Evolutionary conservation across 2,888 invertebrate genomes (phyloP).

Genomic region (Frankliniella intonsa): DNA sequence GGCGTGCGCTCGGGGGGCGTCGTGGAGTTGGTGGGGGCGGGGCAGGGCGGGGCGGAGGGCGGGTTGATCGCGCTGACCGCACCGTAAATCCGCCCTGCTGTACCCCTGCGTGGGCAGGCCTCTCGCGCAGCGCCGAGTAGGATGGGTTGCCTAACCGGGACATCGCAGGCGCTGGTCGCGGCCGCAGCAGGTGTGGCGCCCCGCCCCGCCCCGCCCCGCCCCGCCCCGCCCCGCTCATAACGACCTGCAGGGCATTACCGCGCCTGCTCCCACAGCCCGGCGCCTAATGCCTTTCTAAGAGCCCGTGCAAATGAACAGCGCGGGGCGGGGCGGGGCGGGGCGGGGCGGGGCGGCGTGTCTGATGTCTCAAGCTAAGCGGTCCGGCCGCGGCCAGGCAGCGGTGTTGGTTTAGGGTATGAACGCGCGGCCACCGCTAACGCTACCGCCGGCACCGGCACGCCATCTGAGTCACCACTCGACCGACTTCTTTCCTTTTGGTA

Average conservation of each 20-base stretch:
- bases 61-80: too few species aligned
- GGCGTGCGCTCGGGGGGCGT: neutral
- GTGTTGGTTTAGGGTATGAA: neutral
- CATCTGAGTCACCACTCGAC: too few species aligned
- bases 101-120: too few species aligned
- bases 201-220: too few species aligned
- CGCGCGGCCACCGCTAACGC: neutral
- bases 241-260: neutral
- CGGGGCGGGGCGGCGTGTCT: neutral
- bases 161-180: constrained; percentile 1
- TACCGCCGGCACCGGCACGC: too few species aligned
- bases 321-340: neutral
- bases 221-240: too few species aligned
- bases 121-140: neutral
- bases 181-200: neutral
- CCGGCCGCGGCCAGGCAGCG: neutral
- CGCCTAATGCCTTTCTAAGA: constrained; percentile 12
- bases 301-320: neutral
- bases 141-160: neutral
- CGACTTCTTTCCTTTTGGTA: too few species aligned
- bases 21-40: neutral
- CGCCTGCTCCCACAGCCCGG: neutral
- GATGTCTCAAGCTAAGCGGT: neutral
- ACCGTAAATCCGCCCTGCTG: too few species aligned
- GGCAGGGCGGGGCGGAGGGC: neutral